Evolutionary conservation across 2,797 vertebrate species (phyloP), one percentile per base, ranked within the genome.

Genomic region (Gambelia wislizenii): DNA sequence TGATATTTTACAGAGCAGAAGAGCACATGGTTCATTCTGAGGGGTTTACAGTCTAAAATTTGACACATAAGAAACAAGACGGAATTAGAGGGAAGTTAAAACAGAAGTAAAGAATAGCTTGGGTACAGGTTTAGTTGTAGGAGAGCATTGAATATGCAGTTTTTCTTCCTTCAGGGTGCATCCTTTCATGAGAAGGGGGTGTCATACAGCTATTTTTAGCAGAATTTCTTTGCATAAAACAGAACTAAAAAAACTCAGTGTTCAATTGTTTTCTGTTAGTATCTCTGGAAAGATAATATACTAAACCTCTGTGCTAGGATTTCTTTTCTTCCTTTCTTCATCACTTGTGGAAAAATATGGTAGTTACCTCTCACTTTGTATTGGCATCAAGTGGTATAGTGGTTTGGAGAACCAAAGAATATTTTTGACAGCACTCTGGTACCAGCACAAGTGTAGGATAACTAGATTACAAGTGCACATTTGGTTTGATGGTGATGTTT

Each of bases 201-300:
- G 30, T 85, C 69, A n/a, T 61, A 59, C 54, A 47, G 39, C 42
- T 76, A 61, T 85, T 75, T 75, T 85, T 85, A 56, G 36, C 9
- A 85, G 39, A 54, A 5, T 85, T 36, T 30, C 25, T 86, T 86
- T 86, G 59, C 61, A 64, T 64, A 64, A 83, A 64, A 30, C 54
- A 61, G 13, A 25, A 39, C 42, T 36, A 30, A 39, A 56, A 1
- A 3, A 83, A 9, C 67, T 44, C 64, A 13, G 44, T 30, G 7
- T 49, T 67, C 4, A 30, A 36, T 22, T 33, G n/a, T 84, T 91
- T 91, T 89, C 87, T 78, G 0, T 22, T 76, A 92, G 84, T 69
- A n/a, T 89, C 54, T 16, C 33, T 80, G 20, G 27, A 87, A 87
- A 83, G 70, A 3, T 91, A 89, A 84, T 47, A 49, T 5, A 44